These are phyloP conservation scores for Brevimyrus niger DNA, from an alignment of 2,113 vertebrate genomes.

Conservation along the genomic window DNA sequence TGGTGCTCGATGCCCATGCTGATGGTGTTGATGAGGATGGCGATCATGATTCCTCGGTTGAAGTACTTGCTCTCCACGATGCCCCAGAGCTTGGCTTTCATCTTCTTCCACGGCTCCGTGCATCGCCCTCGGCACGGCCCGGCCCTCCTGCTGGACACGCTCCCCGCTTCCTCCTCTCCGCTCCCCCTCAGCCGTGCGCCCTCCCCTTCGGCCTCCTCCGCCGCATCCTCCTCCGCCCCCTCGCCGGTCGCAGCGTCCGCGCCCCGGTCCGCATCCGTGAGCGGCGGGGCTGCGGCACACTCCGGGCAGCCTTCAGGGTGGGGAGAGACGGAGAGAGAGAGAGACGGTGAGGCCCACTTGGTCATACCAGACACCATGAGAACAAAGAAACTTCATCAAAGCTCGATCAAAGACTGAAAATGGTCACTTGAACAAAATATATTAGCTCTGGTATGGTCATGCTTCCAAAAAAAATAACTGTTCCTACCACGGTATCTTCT, in stretches of 20 bases:
- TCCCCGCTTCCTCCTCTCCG: not conserved
- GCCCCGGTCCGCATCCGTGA: conserved; percentile 35
- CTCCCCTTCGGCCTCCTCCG: conserved; percentile 53
- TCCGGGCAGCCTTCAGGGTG: conserved; percentile 67
- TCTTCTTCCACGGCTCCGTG: conserved; percentile 52
- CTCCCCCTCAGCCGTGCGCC: conserved; percentile 29
- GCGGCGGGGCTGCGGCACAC: conserved; percentile 50
- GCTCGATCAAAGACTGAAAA: not conserved
- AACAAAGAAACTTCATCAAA: not conserved
- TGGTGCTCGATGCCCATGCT: conserved; percentile 99
- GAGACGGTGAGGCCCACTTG: conserved; percentile 60
- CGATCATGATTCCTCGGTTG: conserved; percentile 95
- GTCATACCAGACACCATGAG: conserved; percentile 57
- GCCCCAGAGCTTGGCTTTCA: conserved; percentile 79
- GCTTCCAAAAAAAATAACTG: not conserved
- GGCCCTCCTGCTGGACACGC: conserved; percentile 10
- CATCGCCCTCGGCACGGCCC: conserved; percentile 40
- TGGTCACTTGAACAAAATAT: not conserved
- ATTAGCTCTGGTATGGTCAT: not conserved
- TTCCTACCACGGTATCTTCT: not conserved
- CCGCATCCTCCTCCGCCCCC: conserved; percentile 34
- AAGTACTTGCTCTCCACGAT: conserved; percentile 99
- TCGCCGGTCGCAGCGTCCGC: conserved; percentile 28
- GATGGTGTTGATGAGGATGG: conserved; percentile 95
- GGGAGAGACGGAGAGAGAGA: conserved; percentile 49